Conservation (phyloP, 1,140 invertebrate genomes). For the Formica selysi region DNA sequence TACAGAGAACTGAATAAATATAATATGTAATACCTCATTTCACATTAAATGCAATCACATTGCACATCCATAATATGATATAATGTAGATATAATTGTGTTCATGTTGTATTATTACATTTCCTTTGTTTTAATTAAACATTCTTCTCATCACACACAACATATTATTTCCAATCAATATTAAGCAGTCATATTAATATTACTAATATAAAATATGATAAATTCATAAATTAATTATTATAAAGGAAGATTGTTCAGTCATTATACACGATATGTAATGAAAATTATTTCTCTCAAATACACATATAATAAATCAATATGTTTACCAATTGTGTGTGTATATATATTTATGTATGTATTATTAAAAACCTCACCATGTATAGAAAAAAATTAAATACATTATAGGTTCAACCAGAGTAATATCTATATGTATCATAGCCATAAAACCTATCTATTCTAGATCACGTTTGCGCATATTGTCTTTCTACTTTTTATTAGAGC, state of each 20-base stretch:
- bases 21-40: background rate
- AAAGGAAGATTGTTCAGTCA: conserved; percentile 6
- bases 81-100: background rate
- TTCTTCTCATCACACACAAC: background rate
- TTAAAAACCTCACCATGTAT: background rate
- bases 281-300: background rate
- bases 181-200: background rate
- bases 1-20: background rate
- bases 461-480: conserved; percentile 20
- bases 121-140: background rate
- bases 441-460: background rate
- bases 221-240: conserved; percentile 10
- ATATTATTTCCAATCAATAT: background rate
- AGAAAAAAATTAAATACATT: conserved; percentile 8
- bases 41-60: background rate
- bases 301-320: conserved; percentile 1
- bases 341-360: background rate
- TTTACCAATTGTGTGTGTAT: conserved; percentile 6
- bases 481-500: background rate
- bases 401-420: background rate
- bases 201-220: conserved; percentile 12
- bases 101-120: background rate
- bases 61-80: background rate
- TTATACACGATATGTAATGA: conserved; percentile 30
- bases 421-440: background rate